Percentiles rank a stretch among this genome's conserved stretches.
phyloP scores from a whole-genome alignment of 2,797 vertebrate species.

The Borostomias antarcticus region DNA sequence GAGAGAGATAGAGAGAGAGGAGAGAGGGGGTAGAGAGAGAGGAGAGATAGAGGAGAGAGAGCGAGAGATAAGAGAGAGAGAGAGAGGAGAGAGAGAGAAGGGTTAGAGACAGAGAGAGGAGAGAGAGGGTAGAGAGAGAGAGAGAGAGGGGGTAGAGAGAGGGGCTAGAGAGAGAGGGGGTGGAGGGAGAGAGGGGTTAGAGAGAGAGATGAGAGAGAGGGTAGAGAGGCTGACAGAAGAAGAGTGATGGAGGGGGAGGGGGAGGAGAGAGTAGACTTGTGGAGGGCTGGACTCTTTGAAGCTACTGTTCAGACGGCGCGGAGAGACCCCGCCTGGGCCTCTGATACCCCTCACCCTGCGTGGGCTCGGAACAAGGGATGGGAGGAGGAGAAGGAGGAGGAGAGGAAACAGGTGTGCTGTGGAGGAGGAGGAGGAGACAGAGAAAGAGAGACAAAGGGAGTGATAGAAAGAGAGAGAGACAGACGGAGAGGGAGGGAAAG shows the following conservation, averaged over 20 bases:
- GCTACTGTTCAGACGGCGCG: too few species aligned
- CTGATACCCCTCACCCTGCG: too few species aligned
- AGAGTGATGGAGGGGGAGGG: too few species aligned
- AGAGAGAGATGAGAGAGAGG: slow-evolving; percentile 37
- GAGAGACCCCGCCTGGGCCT: too few species aligned
- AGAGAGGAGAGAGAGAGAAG: slow-evolving; percentile 15
- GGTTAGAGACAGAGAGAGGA: not conserved
- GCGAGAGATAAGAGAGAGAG: not conserved
- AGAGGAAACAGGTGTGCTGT: slow-evolving; percentile 1
- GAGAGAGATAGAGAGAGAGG: slow-evolving; percentile 54
- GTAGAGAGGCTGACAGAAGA: too few species aligned
- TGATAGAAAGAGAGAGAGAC: slow-evolving; percentile 75
- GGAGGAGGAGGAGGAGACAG: slow-evolving; percentile 10
- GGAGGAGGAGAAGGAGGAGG: slow-evolving; percentile 26
- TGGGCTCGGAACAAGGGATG: slow-evolving; percentile 14
- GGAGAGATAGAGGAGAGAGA: slow-evolving; percentile 43
- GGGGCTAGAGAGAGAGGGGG: not conserved
- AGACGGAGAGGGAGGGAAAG: slow-evolving; percentile 53
- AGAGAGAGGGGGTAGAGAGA: not conserved
- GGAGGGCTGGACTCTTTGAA: too few species aligned
- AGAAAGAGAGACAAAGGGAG: slow-evolving; percentile 62
- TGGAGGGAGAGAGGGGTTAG: not conserved
- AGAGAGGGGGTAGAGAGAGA: slow-evolving; percentile 33
- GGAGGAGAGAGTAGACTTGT: slow-evolving; percentile 28
- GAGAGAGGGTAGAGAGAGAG: slow-evolving; percentile 17